These are phyloP conservation scores for Microcebus lehilahytsara DNA, from an alignment of 2,113 vertebrate species.

Conservation along the genomic window DNA sequence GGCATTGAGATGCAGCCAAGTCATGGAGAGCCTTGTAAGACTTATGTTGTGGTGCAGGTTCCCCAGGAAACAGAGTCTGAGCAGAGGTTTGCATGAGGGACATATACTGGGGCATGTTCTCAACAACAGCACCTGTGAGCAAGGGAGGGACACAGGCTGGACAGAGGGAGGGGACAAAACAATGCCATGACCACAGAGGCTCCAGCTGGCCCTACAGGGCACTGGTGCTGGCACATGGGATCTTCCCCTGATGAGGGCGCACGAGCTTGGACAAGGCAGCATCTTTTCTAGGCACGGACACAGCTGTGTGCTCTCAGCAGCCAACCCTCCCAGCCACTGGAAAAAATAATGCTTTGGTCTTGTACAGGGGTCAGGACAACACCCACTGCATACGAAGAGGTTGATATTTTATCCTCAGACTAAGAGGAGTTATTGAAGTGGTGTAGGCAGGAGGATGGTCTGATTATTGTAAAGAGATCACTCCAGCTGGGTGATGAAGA, in stretches of 20 bases:
- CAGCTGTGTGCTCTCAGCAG: not conserved
- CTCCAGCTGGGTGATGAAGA: constrained; percentile 40
- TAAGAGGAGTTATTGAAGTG: not conserved
- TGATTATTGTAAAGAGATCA: not conserved
- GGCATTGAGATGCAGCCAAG: not conserved
- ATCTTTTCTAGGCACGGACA: not conserved
- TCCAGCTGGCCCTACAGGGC: not conserved
- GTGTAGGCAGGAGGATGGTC: not conserved
- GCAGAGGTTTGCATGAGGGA: not conserved
- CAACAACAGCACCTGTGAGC: not conserved
- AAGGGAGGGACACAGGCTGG: not conserved
- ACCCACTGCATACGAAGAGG: rapidly evolving
- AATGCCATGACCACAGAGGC: no score
- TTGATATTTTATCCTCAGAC: not conserved
- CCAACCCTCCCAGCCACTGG: not conserved
- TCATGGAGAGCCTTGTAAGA: not conserved
- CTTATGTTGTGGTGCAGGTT: rapidly evolving
- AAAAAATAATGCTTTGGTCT: not conserved
- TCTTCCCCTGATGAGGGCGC: not conserved
- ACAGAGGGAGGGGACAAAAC: not conserved
- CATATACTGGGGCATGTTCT: not conserved
- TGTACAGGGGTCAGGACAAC: not conserved
- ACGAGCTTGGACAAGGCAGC: not conserved
- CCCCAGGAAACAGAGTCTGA: not conserved
- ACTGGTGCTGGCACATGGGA: not conserved